These are phyloP conservation scores for Microchirus variegatus DNA, from an alignment of 2,797 vertebrate genomes.

Conservation along the genomic window DNA sequence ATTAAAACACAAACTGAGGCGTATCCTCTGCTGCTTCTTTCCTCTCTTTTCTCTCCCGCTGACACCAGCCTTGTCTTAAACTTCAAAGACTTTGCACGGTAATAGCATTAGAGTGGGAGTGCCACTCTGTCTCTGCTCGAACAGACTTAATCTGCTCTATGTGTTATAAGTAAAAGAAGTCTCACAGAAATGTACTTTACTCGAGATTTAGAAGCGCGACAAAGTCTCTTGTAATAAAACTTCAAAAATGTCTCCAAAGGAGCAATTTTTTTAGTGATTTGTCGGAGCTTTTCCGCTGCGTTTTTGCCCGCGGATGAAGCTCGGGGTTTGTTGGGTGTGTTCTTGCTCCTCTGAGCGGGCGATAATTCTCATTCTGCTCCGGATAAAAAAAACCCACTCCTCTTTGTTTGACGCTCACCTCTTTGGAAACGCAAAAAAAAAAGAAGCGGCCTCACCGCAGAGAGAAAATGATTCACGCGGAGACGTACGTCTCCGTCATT, in stretches of 20 bases:
- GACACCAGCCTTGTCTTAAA: constrained; percentile 13
- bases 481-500: constrained; percentile 37
- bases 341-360: constrained; percentile 11
- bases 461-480: constrained; percentile 10
- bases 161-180: neutral
- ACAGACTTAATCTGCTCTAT: neutral
- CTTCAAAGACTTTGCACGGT: constrained; percentile 15
- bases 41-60: neutral
- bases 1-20: constrained; percentile 11
- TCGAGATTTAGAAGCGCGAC: neutral
- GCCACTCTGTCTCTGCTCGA: constrained; percentile 4
- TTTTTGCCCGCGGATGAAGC: constrained; percentile 18
- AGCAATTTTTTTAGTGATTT: neutral
- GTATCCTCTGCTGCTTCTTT: constrained; percentile 1
- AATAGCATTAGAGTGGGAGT: constrained; percentile 1
- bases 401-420: constrained; percentile 49
- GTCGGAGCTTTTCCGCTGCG: constrained; percentile 15
- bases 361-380: constrained; percentile 35
- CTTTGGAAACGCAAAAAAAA: constrained; percentile 41
- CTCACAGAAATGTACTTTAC: neutral
- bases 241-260: constrained; percentile 1
- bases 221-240: neutral
- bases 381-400: constrained; percentile 34
- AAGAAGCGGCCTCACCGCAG: constrained; percentile 2
- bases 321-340: constrained; percentile 21